Conservation (phyloP, 2,888 invertebrate species). For the Heliconius hortense region DNA sequence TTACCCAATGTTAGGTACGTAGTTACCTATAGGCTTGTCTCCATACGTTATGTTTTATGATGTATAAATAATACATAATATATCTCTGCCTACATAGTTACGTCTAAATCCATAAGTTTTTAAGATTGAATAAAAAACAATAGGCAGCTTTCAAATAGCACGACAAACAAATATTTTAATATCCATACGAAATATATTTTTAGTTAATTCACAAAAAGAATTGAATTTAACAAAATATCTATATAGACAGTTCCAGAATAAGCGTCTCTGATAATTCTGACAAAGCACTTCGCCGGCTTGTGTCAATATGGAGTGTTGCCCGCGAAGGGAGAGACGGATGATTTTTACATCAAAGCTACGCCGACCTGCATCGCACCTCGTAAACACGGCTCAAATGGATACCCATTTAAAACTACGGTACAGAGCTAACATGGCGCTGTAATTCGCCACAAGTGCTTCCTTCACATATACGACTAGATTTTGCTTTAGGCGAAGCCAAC, state of each 20-base stretch:
- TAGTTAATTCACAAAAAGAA: neutral
- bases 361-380: slow-evolving; percentile 58
- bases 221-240: neutral
- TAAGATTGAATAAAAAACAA: neutral
- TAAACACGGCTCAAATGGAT: slow-evolving; percentile 50
- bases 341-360: slow-evolving; percentile 75
- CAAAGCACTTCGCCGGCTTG: slow-evolving; percentile 48
- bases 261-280: slow-evolving; percentile 43
- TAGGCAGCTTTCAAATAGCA: neutral
- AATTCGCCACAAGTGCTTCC: slow-evolving; percentile 38
- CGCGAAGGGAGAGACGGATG: slow-evolving; percentile 61
- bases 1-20: neutral
- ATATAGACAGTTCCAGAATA: slow-evolving; percentile 36
- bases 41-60: too few relatives aligned
- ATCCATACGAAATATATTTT: too few relatives aligned
- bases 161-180: too few relatives aligned
- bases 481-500: neutral
- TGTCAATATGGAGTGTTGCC: slow-evolving; percentile 72
- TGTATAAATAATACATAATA: too few relatives aligned
- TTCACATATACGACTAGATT: slow-evolving; percentile 13
- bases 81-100: too few relatives aligned
- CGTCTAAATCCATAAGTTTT: neutral
- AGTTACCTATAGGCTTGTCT: too few relatives aligned
- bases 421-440: slow-evolving; percentile 38
- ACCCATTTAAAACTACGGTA: slow-evolving; percentile 40